Conservation (phyloP, 2,888 invertebrate species). For the Drosophila macrospina region DNA sequence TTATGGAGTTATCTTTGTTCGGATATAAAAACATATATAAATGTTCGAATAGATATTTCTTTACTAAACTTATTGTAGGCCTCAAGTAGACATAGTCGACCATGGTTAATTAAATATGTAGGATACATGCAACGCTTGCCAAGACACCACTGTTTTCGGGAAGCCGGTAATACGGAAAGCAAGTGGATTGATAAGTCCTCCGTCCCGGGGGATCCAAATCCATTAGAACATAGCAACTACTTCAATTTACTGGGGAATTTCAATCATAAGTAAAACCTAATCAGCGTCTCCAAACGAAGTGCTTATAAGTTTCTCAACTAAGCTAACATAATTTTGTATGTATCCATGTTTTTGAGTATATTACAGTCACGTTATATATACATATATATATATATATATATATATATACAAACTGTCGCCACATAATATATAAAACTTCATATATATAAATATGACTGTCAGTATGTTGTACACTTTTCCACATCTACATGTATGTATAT, state of each 20-base stretch:
- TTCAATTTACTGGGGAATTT: not conserved
- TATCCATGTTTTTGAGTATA: no score
- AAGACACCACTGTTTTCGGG: not conserved
- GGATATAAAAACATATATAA: no score
- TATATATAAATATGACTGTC: not conserved
- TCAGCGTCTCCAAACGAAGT: not conserved
- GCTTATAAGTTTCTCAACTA: not conserved
- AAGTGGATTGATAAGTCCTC: not conserved
- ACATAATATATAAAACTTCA: conserved; percentile 1
- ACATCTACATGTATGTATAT: not conserved
- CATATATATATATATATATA: no score
- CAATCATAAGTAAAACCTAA: not conserved
- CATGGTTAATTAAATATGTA: not conserved
- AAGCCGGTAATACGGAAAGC: not conserved
- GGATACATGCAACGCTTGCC: not conserved
- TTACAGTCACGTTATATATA: no score
- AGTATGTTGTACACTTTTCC: not conserved
- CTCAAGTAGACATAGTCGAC: no score
- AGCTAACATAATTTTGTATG: not conserved
- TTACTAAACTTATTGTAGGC: no score
- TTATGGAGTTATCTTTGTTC: no score
- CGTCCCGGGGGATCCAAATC: no score
- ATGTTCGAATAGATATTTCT: no score
- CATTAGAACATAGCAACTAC: no score
- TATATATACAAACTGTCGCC: not conserved